Percentiles rank a stretch among this genome's conserved stretches.
Evolutionary conservation across 2,888 invertebrate species (phyloP).

Genomic region (Helicoverpa assulta): DNA sequence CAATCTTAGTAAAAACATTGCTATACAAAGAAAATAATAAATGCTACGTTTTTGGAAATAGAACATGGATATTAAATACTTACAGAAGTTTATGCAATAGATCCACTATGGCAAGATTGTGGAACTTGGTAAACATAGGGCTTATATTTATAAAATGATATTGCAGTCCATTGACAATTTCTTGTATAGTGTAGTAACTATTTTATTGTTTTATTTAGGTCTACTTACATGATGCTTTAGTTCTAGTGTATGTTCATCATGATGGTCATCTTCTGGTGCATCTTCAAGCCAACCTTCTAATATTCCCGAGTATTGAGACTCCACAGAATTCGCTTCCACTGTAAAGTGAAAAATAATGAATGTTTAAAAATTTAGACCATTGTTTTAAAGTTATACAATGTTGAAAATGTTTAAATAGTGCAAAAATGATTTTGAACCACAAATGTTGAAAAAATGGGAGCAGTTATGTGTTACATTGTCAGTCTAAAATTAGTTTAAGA

Average conservation of each 20-base stretch:
- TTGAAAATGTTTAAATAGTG: too few relatives aligned
- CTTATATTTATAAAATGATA: not conserved
- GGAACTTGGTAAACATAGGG: not conserved
- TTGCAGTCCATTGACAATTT: not conserved
- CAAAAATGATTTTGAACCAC: too few relatives aligned
- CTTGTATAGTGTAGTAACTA: too few relatives aligned
- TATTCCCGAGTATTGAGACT: slow-evolving; percentile 93
- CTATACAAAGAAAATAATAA: not conserved
- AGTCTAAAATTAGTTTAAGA: too few relatives aligned
- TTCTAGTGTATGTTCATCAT: slow-evolving; percentile 88
- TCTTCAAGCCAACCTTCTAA: slow-evolving; percentile 95
- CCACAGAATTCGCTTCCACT: slow-evolving; percentile 88
- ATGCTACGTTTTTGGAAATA: not conserved
- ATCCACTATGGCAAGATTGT: not conserved
- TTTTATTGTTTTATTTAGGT: not conserved
- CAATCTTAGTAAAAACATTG: slow-evolving; percentile 38
- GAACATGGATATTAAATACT: not conserved
- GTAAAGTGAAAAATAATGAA: slow-evolving; percentile 39
- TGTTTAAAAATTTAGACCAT: not conserved
- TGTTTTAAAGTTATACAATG: not conserved
- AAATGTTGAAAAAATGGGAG: too few relatives aligned
- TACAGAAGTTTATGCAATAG: not conserved
- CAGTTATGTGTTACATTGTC: too few relatives aligned
- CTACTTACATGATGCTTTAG: slow-evolving; percentile 86
- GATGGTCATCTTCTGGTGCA: slow-evolving; percentile 86